A percentile compares a stretch with the other conserved stretches of the same genome.
Conservation (phyloP, 2,888 invertebrate genomes). For the Nebria salina region DNA sequence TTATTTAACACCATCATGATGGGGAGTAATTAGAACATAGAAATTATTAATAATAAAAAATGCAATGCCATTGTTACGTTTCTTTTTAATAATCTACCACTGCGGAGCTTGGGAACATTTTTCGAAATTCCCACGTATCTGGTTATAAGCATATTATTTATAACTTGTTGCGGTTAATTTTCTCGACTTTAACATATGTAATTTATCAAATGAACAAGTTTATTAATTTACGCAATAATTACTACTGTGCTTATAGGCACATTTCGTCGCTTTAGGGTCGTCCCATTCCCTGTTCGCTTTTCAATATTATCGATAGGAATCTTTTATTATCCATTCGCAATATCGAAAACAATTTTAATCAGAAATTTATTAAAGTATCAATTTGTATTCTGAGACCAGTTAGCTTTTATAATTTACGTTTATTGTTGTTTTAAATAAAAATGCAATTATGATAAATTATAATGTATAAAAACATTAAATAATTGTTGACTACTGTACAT, state of each 20-base stretch:
- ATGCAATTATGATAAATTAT: background rate
- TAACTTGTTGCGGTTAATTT: slow-evolving; percentile 22
- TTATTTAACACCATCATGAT: slow-evolving; percentile 11
- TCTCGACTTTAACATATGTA: slow-evolving; percentile 24
- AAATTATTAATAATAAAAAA: slow-evolving; percentile 6
- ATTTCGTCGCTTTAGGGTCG: background rate
- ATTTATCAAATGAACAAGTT: slow-evolving; percentile 25
- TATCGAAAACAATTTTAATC: too few relatives aligned
- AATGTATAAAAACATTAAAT: background rate
- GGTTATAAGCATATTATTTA: slow-evolving; percentile 30
- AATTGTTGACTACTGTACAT: background rate
- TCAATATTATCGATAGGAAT: background rate
- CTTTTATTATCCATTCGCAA: too few relatives aligned
- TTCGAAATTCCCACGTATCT: slow-evolving; percentile 35
- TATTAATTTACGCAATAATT: slow-evolving; percentile 8
- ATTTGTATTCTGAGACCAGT: too few relatives aligned
- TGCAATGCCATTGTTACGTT: slow-evolving; percentile 22
- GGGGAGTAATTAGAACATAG: slow-evolving; percentile 12
- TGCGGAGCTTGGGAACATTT: slow-evolving; percentile 11
- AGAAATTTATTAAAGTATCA: too few relatives aligned
- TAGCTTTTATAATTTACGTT: too few relatives aligned
- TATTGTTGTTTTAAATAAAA: background rate
- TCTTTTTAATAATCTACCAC: slow-evolving; percentile 17
- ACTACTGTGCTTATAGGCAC: background rate
- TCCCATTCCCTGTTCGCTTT: background rate